Base-by-base conservation (phyloP, 2,888 invertebrate species). In the Xylota sylvarum region DNA sequence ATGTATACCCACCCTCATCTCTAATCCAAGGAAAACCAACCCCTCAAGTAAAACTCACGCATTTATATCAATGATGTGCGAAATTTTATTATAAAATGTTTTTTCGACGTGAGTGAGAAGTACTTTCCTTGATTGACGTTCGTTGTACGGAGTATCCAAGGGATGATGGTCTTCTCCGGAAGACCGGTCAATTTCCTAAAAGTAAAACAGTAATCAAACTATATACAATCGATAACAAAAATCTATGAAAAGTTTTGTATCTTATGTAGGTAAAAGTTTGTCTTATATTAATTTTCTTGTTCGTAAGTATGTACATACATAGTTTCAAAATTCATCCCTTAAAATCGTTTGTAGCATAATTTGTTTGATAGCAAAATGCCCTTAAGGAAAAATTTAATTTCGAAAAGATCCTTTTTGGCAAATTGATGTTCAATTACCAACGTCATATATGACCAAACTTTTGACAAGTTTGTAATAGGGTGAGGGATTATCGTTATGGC, bases 391-490 rank as follows among this genome's bases (percentile, higher is more conserved):
- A 80, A 73, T 84, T 85, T 50, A 70, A 79, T 80, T 85, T 74
- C 40, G n/a, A 40, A 69, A 65, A 50, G 58, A 65, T 67, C 60
- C 40, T 65, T 46, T 35, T 67, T 73, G 78, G 65, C 85, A 70
- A 85, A 85, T 85, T 81, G 85, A 81, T 85, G 85, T 70, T 76
- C 85, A 85, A 85, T 85, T 85, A 81, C 65, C 56, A 69, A 73
- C 56, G 37, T 64, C 58, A 48, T 79, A 67, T 56, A 58, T 43
- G 43, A 43, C 14, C 14, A 73, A 78, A 65, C 35, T 79, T 84
- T 77, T 23, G 78, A 78, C 65, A 67, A 60, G 60, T 70, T 35
- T 35, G 35, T 62, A 70, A 37, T 46, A 60, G 67, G 73, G 73
- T 62, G 64, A 65, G 56, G 50, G 72, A 73, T 80, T 80, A 73